These are phyloP conservation scores for Etheostoma spectabile DNA, from an alignment of 2,113 vertebrate genomes.

Conservation along the genomic window DNA sequence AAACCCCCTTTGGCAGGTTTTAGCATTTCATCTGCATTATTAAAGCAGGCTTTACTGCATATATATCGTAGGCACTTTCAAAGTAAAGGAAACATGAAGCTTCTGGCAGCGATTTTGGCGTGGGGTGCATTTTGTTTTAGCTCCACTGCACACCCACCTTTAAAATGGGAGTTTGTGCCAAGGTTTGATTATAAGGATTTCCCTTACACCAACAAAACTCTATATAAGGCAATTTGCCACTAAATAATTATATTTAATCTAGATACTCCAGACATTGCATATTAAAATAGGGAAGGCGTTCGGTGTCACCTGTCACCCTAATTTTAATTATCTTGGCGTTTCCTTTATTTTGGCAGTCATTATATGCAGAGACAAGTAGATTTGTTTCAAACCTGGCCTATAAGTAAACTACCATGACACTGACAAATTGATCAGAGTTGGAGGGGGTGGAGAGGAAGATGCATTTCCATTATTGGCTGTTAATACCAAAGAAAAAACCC, in stretches of 20 bases:
- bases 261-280: conserved; percentile 28
- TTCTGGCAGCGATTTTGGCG: conserved; percentile 54
- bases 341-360: conserved; percentile 78
- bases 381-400: conserved; percentile 78
- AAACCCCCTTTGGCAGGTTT: conserved; percentile 56
- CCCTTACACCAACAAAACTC: conserved; percentile 58
- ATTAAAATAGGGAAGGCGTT: conserved; percentile 41
- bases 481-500: conserved; percentile 82
- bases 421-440: conserved; percentile 71
- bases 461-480: conserved; percentile 82
- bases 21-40: conserved; percentile 73
- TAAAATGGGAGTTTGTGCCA: conserved; percentile 58
- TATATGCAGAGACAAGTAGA: conserved; percentile 75
- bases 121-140: conserved; percentile 55
- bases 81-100: conserved; percentile 74
- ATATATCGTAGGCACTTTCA: conserved; percentile 61
- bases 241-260: conserved; percentile 52
- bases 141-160: conserved; percentile 59
- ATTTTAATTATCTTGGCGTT: conserved; percentile 59
- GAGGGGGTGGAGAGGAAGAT: conserved; percentile 76
- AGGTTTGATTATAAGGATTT: conserved; percentile 64
- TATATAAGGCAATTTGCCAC: conserved; percentile 54
- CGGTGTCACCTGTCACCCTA: conserved; percentile 20
- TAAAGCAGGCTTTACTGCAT: conserved; percentile 73
- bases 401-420: conserved; percentile 70